phyloP scores from a whole-genome alignment of 2,797 vertebrate species.

The Ptychobarbus kaznakovi region DNA sequence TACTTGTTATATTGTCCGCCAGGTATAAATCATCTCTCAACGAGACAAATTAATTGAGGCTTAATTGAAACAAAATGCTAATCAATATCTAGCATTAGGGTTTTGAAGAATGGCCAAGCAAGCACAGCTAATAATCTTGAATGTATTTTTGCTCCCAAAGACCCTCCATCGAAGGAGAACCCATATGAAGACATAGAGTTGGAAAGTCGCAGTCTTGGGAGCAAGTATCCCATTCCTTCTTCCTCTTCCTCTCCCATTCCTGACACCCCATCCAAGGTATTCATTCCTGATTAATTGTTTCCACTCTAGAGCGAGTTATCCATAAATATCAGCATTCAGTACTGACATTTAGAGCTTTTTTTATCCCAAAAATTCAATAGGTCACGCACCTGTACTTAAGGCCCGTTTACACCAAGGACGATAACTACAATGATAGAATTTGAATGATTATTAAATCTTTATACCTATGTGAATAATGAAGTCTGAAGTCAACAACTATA shows the following conservation, averaged over 20 bases:
- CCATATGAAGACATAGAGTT: conserved; percentile 97
- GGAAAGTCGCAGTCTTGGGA: conserved; percentile 80
- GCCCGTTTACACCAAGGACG: too few species aligned
- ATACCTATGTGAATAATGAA: too few species aligned
- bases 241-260: conserved; percentile 83
- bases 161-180: conserved; percentile 93
- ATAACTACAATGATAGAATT: too few species aligned
- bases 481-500: too few species aligned
- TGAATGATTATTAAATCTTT: too few species aligned
- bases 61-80: background rate
- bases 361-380: too few species aligned
- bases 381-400: too few species aligned
- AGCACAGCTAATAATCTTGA: background rate
- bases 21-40: background rate
- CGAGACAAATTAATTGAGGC: background rate
- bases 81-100: too few species aligned
- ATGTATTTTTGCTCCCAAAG: conserved; percentile 68
- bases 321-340: background rate
- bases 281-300: conserved; percentile 13
- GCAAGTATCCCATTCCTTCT: conserved; percentile 82
- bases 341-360: background rate
- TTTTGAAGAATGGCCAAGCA: background rate
- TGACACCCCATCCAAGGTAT: conserved; percentile 89
- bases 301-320: background rate
- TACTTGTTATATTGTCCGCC: background rate